Evolutionary conservation across 2,797 vertebrate genomes (phyloP).

Genomic region (Hypotaenidia philippensis): DNA sequence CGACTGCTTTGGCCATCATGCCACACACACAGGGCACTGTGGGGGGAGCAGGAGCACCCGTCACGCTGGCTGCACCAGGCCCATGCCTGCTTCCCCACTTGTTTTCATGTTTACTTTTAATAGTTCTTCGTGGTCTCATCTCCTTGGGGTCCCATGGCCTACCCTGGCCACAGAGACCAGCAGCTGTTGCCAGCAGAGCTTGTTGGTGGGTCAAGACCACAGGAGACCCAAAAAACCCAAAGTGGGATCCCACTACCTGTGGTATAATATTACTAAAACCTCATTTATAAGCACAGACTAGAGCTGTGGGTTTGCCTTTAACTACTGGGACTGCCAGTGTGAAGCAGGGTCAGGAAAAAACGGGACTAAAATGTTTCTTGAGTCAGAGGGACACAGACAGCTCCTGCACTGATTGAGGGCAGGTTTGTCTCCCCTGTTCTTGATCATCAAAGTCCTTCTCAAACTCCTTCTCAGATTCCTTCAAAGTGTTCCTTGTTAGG

Average conservation of each 20-base stretch:
- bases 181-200: not conserved
- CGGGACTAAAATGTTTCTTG: not conserved
- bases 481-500: not conserved
- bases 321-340: not conserved
- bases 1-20: accelerated
- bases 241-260: not conserved
- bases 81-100: not conserved
- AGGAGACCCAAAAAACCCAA: not conserved
- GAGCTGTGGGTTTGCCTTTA: not conserved
- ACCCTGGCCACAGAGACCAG: not conserved
- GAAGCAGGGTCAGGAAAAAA: not conserved
- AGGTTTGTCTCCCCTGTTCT: not conserved
- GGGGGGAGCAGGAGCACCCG: not conserved
- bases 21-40: accelerated
- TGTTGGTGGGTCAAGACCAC: not conserved
- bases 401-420: not conserved
- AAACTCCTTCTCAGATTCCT: not conserved
- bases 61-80: not conserved
- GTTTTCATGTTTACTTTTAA: not conserved
- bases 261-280: not conserved
- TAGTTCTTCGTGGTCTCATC: not conserved
- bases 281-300: not conserved
- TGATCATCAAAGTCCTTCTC: not conserved
- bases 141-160: accelerated
- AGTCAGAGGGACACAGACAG: not conserved